phyloP scores from a whole-genome alignment of 2,113 vertebrate genomes.

The Mormyrus lacerda region DNA sequence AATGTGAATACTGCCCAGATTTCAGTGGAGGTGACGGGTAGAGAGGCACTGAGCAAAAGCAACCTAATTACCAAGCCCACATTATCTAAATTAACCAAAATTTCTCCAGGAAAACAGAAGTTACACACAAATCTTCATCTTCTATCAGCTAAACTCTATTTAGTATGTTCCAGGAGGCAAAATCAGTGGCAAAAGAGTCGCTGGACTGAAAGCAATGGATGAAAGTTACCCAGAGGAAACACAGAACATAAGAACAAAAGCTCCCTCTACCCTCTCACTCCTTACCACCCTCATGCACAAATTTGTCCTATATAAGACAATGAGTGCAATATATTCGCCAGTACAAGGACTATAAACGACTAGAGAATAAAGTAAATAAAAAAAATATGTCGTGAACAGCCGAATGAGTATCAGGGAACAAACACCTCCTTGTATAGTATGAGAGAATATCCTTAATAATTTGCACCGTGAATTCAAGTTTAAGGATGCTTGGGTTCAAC shows the following conservation, averaged over 20 bases:
- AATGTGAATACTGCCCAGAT: constrained; percentile 5
- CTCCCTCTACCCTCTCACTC: neutral
- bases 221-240: neutral
- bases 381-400: neutral
- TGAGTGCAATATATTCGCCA: neutral
- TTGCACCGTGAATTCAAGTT: neutral
- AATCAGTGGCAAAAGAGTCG: neutral
- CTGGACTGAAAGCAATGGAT: neutral
- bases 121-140: constrained; percentile 11
- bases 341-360: neutral
- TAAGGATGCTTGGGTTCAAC: constrained; percentile 14
- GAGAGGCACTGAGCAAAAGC: neutral
- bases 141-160: neutral
- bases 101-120: constrained; percentile 4
- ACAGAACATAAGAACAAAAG: neutral
- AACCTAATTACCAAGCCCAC: constrained; percentile 2
- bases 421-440: neutral
- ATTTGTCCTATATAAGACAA: neutral
- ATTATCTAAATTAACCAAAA: constrained; percentile 14
- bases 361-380: neutral
- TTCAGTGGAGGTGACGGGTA: neutral
- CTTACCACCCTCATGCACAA: neutral
- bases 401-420: neutral
- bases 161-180: neutral
- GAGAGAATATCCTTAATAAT: neutral